phyloP scores from a whole-genome alignment of 2,797 vertebrate genomes.

The Gorsachius magnificus region DNA sequence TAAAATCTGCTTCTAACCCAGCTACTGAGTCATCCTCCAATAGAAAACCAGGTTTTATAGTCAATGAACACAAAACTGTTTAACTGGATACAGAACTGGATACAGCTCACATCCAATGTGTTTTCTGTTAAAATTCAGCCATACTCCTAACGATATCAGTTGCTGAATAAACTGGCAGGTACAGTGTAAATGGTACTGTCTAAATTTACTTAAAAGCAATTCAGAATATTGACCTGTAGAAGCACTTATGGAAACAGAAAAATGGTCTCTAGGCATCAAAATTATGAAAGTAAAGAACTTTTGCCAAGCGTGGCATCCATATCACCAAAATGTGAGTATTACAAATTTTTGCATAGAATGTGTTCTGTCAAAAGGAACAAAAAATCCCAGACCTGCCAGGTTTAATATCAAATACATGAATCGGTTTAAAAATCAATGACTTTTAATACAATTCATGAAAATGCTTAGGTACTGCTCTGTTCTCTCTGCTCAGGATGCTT shows the following conservation, averaged over 20 bases:
- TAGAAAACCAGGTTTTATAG: neutral
- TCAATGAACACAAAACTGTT: neutral
- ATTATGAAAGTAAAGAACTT: conserved; percentile 26
- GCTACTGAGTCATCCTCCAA: neutral
- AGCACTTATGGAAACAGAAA: conserved; percentile 36
- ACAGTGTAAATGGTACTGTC: neutral
- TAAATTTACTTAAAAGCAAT: conserved; percentile 60
- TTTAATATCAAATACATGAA: conserved; percentile 41
- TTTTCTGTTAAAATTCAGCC: conserved; percentile 41
- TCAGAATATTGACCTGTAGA: conserved; percentile 34
- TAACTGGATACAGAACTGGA: neutral
- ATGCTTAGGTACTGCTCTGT: neutral
- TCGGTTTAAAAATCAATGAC: neutral
- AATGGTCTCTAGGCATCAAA: conserved; percentile 47
- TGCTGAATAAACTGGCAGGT: conserved; percentile 3
- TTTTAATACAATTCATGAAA: neutral
- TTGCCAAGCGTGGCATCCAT: neutral
- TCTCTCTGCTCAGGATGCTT: neutral
- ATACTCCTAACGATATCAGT: neutral
- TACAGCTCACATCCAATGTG: neutral
- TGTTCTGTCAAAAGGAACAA: conserved; percentile 26
- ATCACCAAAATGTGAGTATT: conserved; percentile 11
- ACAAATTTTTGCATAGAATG: conserved; percentile 26
- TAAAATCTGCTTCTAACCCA: neutral
- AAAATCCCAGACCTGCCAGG: conserved; percentile 13